A percentile compares a stretch with the other conserved stretches of the same genome.
phyloP scores from a whole-genome alignment of 2,888 invertebrate species.

The Callinectes sapidus region DNA sequence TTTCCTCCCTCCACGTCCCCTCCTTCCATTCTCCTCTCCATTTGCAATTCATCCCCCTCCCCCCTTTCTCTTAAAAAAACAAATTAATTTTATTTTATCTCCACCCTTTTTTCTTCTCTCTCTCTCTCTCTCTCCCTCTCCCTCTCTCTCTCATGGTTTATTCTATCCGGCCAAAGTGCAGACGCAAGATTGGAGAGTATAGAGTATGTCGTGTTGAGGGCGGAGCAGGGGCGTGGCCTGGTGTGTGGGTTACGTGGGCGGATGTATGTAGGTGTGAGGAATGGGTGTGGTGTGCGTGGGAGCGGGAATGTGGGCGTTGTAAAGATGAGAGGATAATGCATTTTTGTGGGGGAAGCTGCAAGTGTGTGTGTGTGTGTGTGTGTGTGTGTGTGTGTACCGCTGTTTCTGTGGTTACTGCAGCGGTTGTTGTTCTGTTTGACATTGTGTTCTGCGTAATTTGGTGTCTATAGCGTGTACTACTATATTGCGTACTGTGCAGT shows the following conservation, averaged over 20 bases:
- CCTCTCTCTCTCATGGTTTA: background rate
- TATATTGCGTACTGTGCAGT: background rate
- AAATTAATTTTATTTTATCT: conserved; percentile 32
- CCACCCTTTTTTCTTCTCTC: background rate
- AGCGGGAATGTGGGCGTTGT: background rate
- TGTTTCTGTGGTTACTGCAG: background rate
- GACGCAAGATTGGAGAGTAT: background rate
- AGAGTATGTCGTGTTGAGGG: background rate
- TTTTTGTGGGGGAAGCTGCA: background rate
- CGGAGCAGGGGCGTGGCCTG: background rate
- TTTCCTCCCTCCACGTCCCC: background rate
- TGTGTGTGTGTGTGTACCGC: background rate
- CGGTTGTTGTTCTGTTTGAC: background rate
- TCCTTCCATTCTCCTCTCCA: conserved; percentile 5
- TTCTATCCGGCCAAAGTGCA: background rate
- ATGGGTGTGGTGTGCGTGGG: conserved; percentile 1
- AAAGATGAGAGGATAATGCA: background rate
- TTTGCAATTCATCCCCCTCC: background rate
- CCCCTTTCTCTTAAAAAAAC: background rate
- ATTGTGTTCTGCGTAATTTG: background rate
- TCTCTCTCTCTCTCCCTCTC: no score
- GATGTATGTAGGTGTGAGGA: conserved; percentile 23
- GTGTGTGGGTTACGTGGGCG: conserved; percentile 9
- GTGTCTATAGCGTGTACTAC: background rate
- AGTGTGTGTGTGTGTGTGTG: conserved; percentile 21